Base-by-base conservation (phyloP, 2,797 vertebrate species). In the Xenopus petersii region DNA sequence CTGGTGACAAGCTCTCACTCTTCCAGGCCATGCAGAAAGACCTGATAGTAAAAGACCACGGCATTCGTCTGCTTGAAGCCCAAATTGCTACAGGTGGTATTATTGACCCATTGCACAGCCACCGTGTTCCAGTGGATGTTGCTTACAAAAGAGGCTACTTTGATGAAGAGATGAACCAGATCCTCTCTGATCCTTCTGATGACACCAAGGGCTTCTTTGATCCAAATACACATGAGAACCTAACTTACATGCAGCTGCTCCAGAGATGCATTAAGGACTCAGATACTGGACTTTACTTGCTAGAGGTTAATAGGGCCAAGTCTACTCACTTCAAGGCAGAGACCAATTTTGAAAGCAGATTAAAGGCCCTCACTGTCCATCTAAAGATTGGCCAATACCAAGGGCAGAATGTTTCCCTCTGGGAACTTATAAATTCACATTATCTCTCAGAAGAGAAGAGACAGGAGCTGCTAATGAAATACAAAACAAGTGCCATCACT, bases 351-450 rank as follows among this genome's bases (percentile, higher is more conserved):
- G 83, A 87, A 1, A 15, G 7, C 10, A 79, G 77, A 47, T 80
- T 91, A 54, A 86, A 82, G 11, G 72, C 75, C 0, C 26, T 86
- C 33, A 77, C 33, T 1, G 75, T 84, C 77, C 56, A 36, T 0
- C 15, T 80, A 5, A 9, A n/a, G 0, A 1, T 42, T n/a, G 87
- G 85, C 1, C 89, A 89, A 79, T 93, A 93, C 80, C 87, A 82
- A 67, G 89, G 82, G 7, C 89, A 84, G 64, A 83, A 83, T 47
- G 83, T 89, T 55, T 91, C 94, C 2, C 80, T 94, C 10, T 96
- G 95, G 95, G 95, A 95, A 62, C 86, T 96, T 7, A 90, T 98
- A n/a, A 92, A 89, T 86, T 94, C 93, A 10, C 75, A 90, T 13
- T 93, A 91, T 83, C 73, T 94, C 69, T 71, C 87, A 0, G 92